phyloP scores from a whole-genome alignment of 2,888 invertebrate genomes.

The Deilephila elpenor region DNA sequence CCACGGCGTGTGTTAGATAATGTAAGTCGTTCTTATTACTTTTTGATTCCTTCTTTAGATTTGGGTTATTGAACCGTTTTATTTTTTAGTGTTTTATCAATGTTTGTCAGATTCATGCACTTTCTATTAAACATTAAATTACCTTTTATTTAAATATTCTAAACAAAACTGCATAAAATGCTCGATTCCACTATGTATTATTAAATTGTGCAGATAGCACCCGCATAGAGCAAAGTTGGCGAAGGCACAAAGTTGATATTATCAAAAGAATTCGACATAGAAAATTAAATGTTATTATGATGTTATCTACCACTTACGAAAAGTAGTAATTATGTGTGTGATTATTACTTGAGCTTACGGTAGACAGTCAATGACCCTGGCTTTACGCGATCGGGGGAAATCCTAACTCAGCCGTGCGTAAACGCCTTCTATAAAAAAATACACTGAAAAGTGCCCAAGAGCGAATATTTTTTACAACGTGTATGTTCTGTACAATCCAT shows the following conservation, averaged over 20 bases:
- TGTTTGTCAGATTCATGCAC: too few species aligned
- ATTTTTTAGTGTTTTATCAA: neutral
- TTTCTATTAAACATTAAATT: too few species aligned
- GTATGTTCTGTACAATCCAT: conserved; percentile 17
- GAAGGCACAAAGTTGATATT: neutral
- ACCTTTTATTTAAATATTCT: neutral
- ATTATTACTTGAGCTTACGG: conserved; percentile 44
- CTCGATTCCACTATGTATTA: neutral
- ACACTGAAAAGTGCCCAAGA: conserved; percentile 45
- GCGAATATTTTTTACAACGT: conserved; percentile 30
- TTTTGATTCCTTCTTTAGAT: neutral
- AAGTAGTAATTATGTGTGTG: conserved; percentile 37
- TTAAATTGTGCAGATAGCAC: conserved; percentile 1
- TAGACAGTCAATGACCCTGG: conserved; percentile 62
- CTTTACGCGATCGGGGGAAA: conserved; percentile 57
- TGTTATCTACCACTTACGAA: conserved; percentile 28
- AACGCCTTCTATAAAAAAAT: conserved; percentile 47
- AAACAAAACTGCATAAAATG: neutral
- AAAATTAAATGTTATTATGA: conserved; percentile 5
- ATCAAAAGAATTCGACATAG: conserved; percentile 12
- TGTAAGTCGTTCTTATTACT: neutral
- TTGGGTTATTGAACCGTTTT: neutral
- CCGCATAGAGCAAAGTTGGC: neutral
- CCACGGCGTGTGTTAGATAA: neutral
- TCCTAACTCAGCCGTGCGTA: conserved; percentile 60